Evolutionary conservation across 2,113 vertebrate genomes (phyloP).

Genomic region (Monarcha castaneiventris): DNA sequence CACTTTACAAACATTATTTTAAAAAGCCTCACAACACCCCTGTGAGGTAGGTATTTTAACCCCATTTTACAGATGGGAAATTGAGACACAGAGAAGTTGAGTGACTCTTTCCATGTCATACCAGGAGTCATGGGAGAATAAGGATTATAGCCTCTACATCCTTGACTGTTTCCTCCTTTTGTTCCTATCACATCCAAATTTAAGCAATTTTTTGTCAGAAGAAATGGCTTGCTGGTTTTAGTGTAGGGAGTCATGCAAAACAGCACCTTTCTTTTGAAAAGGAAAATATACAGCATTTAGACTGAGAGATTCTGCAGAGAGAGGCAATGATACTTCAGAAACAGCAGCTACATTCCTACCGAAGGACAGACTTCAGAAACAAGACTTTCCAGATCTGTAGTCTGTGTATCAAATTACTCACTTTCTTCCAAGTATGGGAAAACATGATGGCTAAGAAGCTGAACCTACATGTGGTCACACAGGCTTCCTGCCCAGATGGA

Average conservation of each 20-base stretch:
- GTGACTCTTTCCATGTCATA: slow-evolving; percentile 19
- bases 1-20: slow-evolving; percentile 61
- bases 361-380: neutral
- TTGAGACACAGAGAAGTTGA: slow-evolving; percentile 17
- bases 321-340: slow-evolving; percentile 62
- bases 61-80: slow-evolving; percentile 60
- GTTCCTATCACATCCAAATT: neutral
- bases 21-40: slow-evolving; percentile 62
- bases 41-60: slow-evolving; percentile 63
- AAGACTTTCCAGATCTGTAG: neutral
- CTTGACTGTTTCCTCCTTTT: slow-evolving; percentile 6
- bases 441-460: neutral
- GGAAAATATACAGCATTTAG: slow-evolving; percentile 25
- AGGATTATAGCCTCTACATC: neutral
- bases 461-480: neutral
- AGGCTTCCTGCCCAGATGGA: neutral
- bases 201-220: neutral
- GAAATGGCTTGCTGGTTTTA: slow-evolving; percentile 28
- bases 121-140: neutral
- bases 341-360: neutral
- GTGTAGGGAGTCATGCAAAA: slow-evolving; percentile 37
- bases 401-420: neutral
- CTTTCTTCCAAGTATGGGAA: neutral
- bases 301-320: slow-evolving; percentile 66
- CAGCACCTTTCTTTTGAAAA: slow-evolving; percentile 44